phyloP scores from a whole-genome alignment of 2,797 vertebrate species.

The Iguana delicatissima region DNA sequence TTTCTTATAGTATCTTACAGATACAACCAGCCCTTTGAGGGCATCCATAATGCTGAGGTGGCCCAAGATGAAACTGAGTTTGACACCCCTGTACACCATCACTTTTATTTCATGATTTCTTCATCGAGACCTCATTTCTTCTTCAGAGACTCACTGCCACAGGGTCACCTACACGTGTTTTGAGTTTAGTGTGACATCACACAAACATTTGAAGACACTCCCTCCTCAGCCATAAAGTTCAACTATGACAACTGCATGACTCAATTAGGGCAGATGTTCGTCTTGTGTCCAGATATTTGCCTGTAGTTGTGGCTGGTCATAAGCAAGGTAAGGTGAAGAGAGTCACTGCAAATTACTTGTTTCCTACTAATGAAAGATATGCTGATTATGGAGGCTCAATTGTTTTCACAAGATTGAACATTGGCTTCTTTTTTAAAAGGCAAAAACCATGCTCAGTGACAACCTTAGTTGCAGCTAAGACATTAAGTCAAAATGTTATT shows the following conservation, averaged over 20 bases:
- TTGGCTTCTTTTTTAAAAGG: not conserved
- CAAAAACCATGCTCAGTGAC: not conserved
- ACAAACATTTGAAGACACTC: no score
- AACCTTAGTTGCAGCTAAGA: not conserved
- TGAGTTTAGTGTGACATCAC: accelerated
- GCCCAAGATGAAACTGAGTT: no score
- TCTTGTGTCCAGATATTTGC: not conserved
- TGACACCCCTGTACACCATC: no score
- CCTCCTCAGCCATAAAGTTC: no score
- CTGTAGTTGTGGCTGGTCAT: not conserved
- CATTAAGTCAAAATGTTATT: not conserved
- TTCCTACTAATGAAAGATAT: not conserved
- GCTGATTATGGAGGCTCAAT: not conserved
- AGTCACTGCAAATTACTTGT: not conserved
- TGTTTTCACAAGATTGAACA: not conserved
- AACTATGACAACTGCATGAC: not conserved
- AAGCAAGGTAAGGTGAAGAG: not conserved
- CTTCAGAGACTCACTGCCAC: not conserved
- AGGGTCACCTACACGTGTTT: accelerated
- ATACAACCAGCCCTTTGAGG: no score
- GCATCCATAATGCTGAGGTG: no score
- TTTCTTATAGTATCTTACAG: no score
- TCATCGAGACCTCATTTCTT: not conserved
- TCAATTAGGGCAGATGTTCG: not conserved
- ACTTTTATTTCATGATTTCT: not conserved